Evolutionary conservation across 2,113 vertebrate genomes (phyloP).

Genomic region (Oreotrochilus melanogaster): DNA sequence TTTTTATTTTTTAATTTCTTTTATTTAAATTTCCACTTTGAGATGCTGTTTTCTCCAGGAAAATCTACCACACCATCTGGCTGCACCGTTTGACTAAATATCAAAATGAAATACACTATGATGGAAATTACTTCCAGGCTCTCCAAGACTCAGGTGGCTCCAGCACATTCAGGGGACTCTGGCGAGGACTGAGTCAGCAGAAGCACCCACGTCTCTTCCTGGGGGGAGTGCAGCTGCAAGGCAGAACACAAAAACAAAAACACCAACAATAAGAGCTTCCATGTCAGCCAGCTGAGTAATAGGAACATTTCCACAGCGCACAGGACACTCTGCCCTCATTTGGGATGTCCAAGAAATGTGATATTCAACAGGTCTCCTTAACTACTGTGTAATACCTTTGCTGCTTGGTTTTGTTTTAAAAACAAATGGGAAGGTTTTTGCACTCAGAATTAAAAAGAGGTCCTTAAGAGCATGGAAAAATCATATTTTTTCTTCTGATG

Average conservation of each 20-base stretch:
- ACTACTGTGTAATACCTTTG: neutral
- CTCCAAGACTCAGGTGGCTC: slow-evolving; percentile 13
- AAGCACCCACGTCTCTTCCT: slow-evolving; percentile 9
- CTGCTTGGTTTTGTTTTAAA: neutral
- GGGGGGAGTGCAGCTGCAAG: slow-evolving; percentile 51
- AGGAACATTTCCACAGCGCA: slow-evolving; percentile 29
- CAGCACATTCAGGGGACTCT: neutral
- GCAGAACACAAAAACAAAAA: slow-evolving; percentile 52
- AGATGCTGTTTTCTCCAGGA: neutral
- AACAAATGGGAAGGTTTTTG: neutral
- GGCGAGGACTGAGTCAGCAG: slow-evolving; percentile 46
- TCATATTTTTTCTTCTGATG: neutral
- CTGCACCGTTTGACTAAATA: neutral
- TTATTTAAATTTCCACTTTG: neutral
- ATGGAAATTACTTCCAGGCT: slow-evolving; percentile 57
- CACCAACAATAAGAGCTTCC: slow-evolving; percentile 38
- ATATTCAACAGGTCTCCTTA: neutral
- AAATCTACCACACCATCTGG: neutral
- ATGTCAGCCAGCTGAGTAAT: slow-evolving; percentile 53
- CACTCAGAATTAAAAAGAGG: neutral
- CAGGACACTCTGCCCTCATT: slow-evolving; percentile 19
- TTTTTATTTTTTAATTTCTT: too few relatives aligned
- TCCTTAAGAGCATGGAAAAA: neutral
- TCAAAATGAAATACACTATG: neutral
- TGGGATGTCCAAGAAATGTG: neutral